Conservation (phyloP, 2,797 vertebrate species). For the Heliangelus exortis region DNA sequence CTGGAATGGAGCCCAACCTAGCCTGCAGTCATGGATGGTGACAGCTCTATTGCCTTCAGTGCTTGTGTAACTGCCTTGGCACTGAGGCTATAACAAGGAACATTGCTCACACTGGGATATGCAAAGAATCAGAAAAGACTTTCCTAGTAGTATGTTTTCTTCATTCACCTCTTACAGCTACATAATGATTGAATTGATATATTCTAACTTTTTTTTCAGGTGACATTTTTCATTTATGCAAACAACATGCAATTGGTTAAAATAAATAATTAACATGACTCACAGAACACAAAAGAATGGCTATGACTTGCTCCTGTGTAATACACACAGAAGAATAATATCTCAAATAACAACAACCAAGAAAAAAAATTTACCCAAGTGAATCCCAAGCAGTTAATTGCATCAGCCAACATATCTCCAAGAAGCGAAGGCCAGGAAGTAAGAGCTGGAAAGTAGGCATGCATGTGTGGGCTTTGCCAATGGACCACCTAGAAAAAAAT, state of each 20-base stretch:
- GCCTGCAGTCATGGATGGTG: neutral
- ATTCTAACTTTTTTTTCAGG: neutral
- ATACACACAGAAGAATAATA: neutral
- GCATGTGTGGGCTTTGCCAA: constrained; percentile 99
- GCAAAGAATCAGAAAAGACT: neutral
- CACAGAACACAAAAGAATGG: neutral
- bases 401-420: constrained; percentile 96
- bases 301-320: neutral
- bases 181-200: neutral
- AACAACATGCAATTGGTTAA: neutral
- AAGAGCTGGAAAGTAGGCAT: constrained; percentile 94
- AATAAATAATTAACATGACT: neutral
- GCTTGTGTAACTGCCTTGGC: neutral
- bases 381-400: constrained; percentile 97
- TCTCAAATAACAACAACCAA: neutral
- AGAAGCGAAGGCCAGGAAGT: constrained; percentile 96
- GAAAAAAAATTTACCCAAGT: constrained; percentile 88
- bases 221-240: neutral
- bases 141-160: neutral
- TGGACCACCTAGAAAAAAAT: constrained; percentile 88
- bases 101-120: neutral
- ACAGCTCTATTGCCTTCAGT: neutral
- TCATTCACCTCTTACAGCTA: neutral
- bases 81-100: neutral
- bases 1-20: neutral